These are phyloP conservation scores for Colinus virginianus DNA, from an alignment of 2,113 vertebrate genomes.

Conservation along the genomic window DNA sequence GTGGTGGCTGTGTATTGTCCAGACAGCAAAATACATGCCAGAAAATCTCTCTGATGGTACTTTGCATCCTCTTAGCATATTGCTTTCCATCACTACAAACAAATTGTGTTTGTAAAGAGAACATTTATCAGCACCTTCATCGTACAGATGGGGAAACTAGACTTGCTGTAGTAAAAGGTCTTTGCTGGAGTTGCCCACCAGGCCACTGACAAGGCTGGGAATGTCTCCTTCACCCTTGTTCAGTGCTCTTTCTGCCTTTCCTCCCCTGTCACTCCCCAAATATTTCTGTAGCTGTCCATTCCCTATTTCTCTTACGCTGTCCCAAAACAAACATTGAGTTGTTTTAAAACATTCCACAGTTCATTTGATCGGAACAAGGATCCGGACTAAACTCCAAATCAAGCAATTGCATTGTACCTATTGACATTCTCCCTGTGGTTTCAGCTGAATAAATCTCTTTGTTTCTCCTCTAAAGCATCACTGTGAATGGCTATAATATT, in stretches of 20 bases:
- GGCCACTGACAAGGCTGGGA: neutral
- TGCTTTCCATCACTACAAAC: neutral
- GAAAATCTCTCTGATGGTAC: neutral
- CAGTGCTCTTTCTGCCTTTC: neutral
- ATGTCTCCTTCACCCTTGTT: neutral
- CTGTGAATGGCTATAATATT: constrained; percentile 57
- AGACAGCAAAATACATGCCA: neutral
- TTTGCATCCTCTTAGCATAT: neutral
- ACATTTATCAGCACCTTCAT: neutral
- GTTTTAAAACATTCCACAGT: constrained; percentile 65
- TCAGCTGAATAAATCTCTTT: constrained; percentile 70
- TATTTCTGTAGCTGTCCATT: constrained; percentile 12
- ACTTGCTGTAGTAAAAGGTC: neutral
- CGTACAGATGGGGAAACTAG: neutral
- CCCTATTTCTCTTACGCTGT: constrained; percentile 16
- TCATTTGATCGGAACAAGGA: constrained; percentile 58
- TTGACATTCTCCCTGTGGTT: constrained; percentile 68
- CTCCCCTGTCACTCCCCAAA: constrained; percentile 8
- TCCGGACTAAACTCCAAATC: constrained; percentile 56
- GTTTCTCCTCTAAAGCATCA: constrained; percentile 55
- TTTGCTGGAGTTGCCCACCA: neutral
- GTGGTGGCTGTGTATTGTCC: neutral
- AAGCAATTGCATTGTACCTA: constrained; percentile 59
- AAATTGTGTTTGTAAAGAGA: neutral
- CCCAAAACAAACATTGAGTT: constrained; percentile 42